Evolutionary conservation across 2,113 vertebrate species (phyloP).

Genomic region (Tinamus guttatus): DNA sequence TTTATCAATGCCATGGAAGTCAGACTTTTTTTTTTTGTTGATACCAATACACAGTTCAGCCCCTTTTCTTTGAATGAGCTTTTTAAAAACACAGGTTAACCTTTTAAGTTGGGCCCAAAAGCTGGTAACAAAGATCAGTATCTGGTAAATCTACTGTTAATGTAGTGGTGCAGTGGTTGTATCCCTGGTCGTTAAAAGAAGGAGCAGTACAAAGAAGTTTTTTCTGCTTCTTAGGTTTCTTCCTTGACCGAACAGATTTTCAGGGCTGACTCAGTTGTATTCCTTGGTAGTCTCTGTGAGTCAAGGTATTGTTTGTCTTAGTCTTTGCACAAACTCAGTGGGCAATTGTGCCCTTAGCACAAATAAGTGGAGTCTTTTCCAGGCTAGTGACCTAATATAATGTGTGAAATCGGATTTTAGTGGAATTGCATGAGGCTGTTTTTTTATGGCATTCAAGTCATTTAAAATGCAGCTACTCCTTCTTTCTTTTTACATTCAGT

Average conservation of each 20-base stretch:
- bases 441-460: neutral
- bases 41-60: neutral
- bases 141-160: neutral
- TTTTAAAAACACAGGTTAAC: neutral
- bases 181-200: neutral
- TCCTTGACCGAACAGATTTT: neutral
- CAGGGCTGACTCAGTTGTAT: neutral
- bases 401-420: conserved; percentile 8
- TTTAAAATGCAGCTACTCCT: neutral
- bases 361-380: neutral
- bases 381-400: neutral
- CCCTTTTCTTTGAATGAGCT: neutral
- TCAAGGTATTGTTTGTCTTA: neutral
- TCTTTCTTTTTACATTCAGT: neutral
- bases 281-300: neutral
- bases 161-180: neutral
- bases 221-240: neutral
- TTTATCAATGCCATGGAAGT: neutral
- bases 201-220: neutral
- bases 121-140: neutral
- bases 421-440: neutral
- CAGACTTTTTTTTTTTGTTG: neutral
- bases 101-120: neutral
- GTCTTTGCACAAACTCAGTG: neutral
- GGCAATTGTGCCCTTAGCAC: neutral